A percentile compares a stretch with the other conserved stretches of the same genome.
These are phyloP conservation scores for Antennarius striatus DNA, from an alignment of 2,113 vertebrate genomes.

Conservation along the genomic window DNA sequence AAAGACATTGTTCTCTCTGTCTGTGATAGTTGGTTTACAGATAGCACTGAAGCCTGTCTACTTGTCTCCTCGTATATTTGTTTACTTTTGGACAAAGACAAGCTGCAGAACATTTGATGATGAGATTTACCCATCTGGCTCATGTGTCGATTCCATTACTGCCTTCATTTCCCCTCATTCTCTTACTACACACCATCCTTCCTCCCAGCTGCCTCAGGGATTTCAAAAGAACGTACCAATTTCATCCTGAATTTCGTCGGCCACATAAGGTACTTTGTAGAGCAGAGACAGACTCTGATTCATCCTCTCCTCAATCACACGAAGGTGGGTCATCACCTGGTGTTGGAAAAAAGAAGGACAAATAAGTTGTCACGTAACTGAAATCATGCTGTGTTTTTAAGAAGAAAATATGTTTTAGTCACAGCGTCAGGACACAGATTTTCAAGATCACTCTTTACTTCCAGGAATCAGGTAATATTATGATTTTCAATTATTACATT, in stretches of 20 bases:
- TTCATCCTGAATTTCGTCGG: constrained; percentile 93
- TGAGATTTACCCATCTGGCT: constrained; percentile 20
- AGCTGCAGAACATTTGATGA: not conserved
- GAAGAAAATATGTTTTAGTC: no score
- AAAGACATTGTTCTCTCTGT: not conserved
- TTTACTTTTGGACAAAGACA: constrained; percentile 6
- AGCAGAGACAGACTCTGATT: constrained; percentile 97
- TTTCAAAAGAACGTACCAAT: constrained; percentile 84
- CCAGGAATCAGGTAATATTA: no score
- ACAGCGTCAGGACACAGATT: no score
- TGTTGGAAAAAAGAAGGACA: not conserved
- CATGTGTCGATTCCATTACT: constrained; percentile 17
- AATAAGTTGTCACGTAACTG: not conserved
- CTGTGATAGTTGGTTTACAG: constrained; percentile 29
- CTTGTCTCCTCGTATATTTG: constrained; percentile 9
- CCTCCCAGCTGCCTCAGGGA: not conserved
- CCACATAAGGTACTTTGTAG: constrained; percentile 96
- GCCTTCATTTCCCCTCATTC: constrained; percentile 39
- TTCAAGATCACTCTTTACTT: no score
- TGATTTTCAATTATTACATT: no score
- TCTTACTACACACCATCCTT: constrained; percentile 3
- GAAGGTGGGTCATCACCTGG: constrained; percentile 99
- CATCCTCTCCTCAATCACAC: constrained; percentile 96
- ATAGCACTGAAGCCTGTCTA: not conserved
- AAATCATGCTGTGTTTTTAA: no score